Evolutionary conservation across 2,797 vertebrate species (phyloP), one percentile per base, ranked within the genome.

Genomic region (Xenops minutus): DNA sequence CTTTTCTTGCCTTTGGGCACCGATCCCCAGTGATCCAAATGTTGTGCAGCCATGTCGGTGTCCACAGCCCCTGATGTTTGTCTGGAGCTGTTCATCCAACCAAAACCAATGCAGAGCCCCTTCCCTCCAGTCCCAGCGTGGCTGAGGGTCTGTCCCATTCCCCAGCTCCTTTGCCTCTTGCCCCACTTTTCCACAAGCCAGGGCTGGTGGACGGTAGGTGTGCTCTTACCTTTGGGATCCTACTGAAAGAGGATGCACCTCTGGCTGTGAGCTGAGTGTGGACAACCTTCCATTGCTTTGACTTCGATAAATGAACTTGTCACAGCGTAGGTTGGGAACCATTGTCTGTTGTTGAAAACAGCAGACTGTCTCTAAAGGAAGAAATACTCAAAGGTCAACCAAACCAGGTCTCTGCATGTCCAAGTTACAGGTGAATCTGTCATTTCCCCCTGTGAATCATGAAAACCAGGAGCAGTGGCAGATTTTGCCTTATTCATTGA

Each of bases 21-120:
- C 10, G 18, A 15, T 39, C 20, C 29, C 9, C 36, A 0, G 11
- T 12, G 48, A 12, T 32, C 18, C 7, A 5, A 6, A 7, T 14
- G 37, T 6, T 22, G 19, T 44, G 34, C 55, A 62, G 88, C 55
- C 23, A 10, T 30, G 56, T 8, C 23, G 7, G 43, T 48, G 55
- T 24, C 54, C 63, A 14, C 6, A 1, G 68, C 44, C 41, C 44
- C 59, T 32, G 54, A 2, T n/a, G n/a, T 19, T 39, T 56, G 5
- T 24, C 8, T 16, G 2, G 21, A 24, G n/a, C 55, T 37, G 41
- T 58, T 61, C 7, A 12, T 36, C 29, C 58, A 32, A 10, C n/a
- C 32, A 37, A 34, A 23, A 11, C 14, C 43, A 7, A 0, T 2
- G 6, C 2, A 2, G 44, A 14, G 48, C 51, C 32, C 2, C 32